Percentiles rank a stretch among this genome's conserved stretches.
phyloP scores from a whole-genome alignment of 2,888 invertebrate genomes.

The Dicranocentrus wangi region DNA sequence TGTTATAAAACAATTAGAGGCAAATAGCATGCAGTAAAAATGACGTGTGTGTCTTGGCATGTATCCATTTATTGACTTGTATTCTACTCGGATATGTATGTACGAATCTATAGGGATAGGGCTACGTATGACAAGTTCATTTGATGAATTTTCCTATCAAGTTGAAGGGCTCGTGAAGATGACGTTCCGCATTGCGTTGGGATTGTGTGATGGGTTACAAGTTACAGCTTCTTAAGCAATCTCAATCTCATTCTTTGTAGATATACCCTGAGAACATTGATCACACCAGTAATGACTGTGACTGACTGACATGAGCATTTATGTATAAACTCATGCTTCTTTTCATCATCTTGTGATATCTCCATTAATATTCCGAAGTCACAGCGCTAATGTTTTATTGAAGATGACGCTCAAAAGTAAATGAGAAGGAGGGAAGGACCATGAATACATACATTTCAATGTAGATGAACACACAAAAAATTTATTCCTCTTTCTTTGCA shows the following conservation, averaged over 20 bases:
- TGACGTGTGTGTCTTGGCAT: not conserved
- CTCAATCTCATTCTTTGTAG: not conserved
- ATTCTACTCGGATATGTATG: no score
- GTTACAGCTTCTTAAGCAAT: not conserved
- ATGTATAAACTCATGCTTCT: not conserved
- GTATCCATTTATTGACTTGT: not conserved
- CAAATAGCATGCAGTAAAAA: not conserved
- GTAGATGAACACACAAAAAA: slow-evolving; percentile 60
- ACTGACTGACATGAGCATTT: not conserved
- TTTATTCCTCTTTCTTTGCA: slow-evolving; percentile 49
- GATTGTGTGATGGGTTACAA: not conserved
- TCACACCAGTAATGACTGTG: not conserved
- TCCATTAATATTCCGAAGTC: slow-evolving; percentile 29
- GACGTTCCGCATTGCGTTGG: slow-evolving; percentile 45
- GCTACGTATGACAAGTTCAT: not conserved
- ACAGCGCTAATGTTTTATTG: no score
- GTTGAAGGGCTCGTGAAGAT: slow-evolving; percentile 29
- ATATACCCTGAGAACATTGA: not conserved
- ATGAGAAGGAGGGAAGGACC: slow-evolving; percentile 35
- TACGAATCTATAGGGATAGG: no score
- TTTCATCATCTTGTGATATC: slow-evolving; percentile 14
- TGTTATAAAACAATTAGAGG: not conserved
- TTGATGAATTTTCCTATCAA: slow-evolving; percentile 26
- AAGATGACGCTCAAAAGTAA: not conserved
- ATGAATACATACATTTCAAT: slow-evolving; percentile 22